Conservation (phyloP, 2,888 invertebrate genomes). For the Lochmaea crataegi region DNA sequence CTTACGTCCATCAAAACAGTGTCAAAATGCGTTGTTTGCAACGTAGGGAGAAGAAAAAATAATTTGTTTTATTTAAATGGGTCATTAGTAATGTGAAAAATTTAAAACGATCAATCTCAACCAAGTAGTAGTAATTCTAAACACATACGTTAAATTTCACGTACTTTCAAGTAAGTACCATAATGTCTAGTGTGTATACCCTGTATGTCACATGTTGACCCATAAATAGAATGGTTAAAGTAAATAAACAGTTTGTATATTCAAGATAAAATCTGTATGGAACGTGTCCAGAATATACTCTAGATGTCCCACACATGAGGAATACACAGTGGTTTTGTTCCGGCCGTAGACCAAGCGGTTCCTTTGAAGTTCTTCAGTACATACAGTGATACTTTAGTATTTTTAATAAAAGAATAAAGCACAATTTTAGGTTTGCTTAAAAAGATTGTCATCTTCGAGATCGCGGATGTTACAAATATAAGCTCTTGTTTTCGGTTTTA, state of each 20-base stretch:
- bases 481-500: slow-evolving; percentile 14
- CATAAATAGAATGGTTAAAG: slow-evolving; percentile 9
- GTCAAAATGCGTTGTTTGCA: too few relatives aligned
- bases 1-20: too few relatives aligned
- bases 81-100: too few relatives aligned
- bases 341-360: slow-evolving; percentile 45
- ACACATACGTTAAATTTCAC: too few relatives aligned
- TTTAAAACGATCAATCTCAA: too few relatives aligned
- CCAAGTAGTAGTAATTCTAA: too few relatives aligned
- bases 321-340: slow-evolving; percentile 51
- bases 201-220: slow-evolving; percentile 1
- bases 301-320: slow-evolving; percentile 53
- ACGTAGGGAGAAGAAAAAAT: too few relatives aligned
- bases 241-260: slow-evolving; percentile 17
- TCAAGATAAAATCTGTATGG: slow-evolving; percentile 35
- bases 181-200: too few relatives aligned
- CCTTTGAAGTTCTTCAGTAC: slow-evolving; percentile 47
- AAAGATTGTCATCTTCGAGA: slow-evolving; percentile 47
- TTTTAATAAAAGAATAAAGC: slow-evolving; percentile 2
- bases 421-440: slow-evolving; percentile 5
- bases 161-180: too few relatives aligned
- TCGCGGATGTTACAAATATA: slow-evolving; percentile 38
- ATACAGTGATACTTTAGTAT: slow-evolving; percentile 22
- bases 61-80: too few relatives aligned
- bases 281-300: slow-evolving; percentile 53